Evolutionary conservation across 2,888 invertebrate species (phyloP).

Genomic region (Thecophora atra): DNA sequence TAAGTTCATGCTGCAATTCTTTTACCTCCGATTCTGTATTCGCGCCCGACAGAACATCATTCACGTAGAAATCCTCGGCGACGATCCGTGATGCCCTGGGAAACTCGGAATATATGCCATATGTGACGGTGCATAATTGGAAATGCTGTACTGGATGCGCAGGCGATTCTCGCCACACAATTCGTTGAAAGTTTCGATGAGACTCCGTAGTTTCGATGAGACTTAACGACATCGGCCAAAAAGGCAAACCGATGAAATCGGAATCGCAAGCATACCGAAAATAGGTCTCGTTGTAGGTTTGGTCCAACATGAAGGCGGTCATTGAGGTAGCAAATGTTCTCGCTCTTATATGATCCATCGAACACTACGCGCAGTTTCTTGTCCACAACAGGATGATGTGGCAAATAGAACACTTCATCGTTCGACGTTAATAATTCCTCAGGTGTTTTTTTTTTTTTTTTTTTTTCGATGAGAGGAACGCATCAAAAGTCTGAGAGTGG

Average conservation of each 20-base stretch:
- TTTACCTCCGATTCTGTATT: constrained; percentile 26
- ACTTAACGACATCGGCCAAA: constrained; percentile 39
- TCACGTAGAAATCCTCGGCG: constrained; percentile 32
- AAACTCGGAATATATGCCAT: constrained; percentile 31
- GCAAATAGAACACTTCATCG: background rate
- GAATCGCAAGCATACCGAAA: constrained; percentile 35
- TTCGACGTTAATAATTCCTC: background rate
- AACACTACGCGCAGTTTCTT: constrained; percentile 33
- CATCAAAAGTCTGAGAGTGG: too few species aligned
- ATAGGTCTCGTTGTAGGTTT: constrained; percentile 40
- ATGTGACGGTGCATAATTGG: constrained; percentile 38
- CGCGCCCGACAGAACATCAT: constrained; percentile 31
- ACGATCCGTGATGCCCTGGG: constrained; percentile 36
- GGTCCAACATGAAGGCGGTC: constrained; percentile 34
- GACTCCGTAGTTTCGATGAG: too few species aligned
- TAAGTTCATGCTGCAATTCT: background rate
- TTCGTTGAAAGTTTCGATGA: constrained; percentile 40
- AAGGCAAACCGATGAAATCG: constrained; percentile 38
- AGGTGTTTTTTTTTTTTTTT: too few species aligned
- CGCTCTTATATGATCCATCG: constrained; percentile 33
- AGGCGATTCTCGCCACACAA: constrained; percentile 39
- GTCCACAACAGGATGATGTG: constrained; percentile 19
- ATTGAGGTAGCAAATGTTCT: constrained; percentile 11
- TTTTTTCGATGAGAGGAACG: too few species aligned
- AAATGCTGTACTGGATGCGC: constrained; percentile 39